A percentile compares a stretch with the other conserved stretches of the same genome.
Evolutionary conservation across 1,140 invertebrate genomes (phyloP).

Genomic region (Panulirus ornatus): DNA sequence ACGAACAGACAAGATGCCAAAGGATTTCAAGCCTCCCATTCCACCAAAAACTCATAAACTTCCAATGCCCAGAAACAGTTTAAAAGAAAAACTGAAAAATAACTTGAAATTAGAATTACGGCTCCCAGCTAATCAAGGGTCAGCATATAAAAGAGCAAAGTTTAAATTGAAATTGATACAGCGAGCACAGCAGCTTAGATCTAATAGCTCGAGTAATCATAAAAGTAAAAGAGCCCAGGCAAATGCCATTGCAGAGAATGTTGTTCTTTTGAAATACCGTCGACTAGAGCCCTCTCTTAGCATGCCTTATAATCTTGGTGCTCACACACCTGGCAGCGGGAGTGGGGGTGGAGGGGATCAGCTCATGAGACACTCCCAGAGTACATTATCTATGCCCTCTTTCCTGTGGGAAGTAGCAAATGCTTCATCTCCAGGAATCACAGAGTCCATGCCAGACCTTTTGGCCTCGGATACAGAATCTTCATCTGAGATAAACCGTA

Average conservation of each 20-base stretch:
- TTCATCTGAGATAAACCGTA: slow-evolving; percentile 70
- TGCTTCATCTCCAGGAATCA: slow-evolving; percentile 69
- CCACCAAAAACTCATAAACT: slow-evolving; percentile 75
- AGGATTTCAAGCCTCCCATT: slow-evolving; percentile 73
- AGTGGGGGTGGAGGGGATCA: slow-evolving; percentile 76
- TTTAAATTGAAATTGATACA: slow-evolving; percentile 74
- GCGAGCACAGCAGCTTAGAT: slow-evolving; percentile 69
- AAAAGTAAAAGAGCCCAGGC: slow-evolving; percentile 76
- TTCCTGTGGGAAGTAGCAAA: slow-evolving; percentile 74
- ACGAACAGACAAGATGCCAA: slow-evolving; percentile 75
- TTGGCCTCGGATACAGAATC: slow-evolving; percentile 73
- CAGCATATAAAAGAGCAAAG: slow-evolving; percentile 74
- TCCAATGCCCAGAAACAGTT: slow-evolving; percentile 74
- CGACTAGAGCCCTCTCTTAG: slow-evolving; percentile 81
- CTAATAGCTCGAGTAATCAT: slow-evolving; percentile 37
- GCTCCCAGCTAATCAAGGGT: slow-evolving; percentile 74
- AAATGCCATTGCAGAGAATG: slow-evolving; percentile 78
- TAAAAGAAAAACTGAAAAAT: slow-evolving; percentile 77
- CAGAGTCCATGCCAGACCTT: slow-evolving; percentile 74
- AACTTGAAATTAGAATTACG: slow-evolving; percentile 76
- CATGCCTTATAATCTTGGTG: slow-evolving; percentile 81
- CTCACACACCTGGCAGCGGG: slow-evolving; percentile 74
- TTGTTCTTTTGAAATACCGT: slow-evolving; percentile 78
- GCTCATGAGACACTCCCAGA: slow-evolving; percentile 82
- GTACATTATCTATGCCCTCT: slow-evolving; percentile 81